Percentiles rank a stretch among this genome's conserved stretches.
Evolutionary conservation across 2,888 invertebrate genomes (phyloP).

Genomic region (Chalcis sispes): DNA sequence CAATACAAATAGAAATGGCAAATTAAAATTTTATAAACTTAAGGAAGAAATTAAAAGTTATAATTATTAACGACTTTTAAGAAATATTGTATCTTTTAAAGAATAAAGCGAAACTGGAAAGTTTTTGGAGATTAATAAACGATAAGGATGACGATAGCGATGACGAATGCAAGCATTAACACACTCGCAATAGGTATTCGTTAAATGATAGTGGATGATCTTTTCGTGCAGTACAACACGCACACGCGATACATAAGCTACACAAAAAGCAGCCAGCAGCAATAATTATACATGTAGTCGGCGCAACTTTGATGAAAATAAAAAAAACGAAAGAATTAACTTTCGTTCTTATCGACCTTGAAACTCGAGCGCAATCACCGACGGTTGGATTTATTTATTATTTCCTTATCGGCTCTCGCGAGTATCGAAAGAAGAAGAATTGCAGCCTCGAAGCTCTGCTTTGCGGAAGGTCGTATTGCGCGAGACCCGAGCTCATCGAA

Average conservation of each 20-base stretch:
- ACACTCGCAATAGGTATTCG: not conserved
- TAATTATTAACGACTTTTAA: too few relatives aligned
- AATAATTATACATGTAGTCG: too few relatives aligned
- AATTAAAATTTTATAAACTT: too few relatives aligned
- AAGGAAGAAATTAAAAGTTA: too few relatives aligned
- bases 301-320: too few relatives aligned
- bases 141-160: not conserved
- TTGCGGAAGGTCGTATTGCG: slow-evolving; percentile 29
- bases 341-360: slow-evolving; percentile 32
- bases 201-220: not conserved
- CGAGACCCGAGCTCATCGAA: slow-evolving; percentile 19
- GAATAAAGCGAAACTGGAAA: not conserved
- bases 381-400: slow-evolving; percentile 29
- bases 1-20: too few relatives aligned
- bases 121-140: not conserved
- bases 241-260: not conserved
- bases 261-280: too few relatives aligned
- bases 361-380: slow-evolving; percentile 12
- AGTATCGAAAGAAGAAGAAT: slow-evolving; percentile 19
- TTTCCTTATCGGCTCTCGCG: slow-evolving; percentile 26
- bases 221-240: not conserved
- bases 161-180: not conserved
- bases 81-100: too few relatives aligned
- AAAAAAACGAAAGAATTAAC: slow-evolving; percentile 1
- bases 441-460: too few relatives aligned